Base-by-base conservation (phyloP, 1,140 invertebrate genomes). In the Heterodera carotae region DNA sequence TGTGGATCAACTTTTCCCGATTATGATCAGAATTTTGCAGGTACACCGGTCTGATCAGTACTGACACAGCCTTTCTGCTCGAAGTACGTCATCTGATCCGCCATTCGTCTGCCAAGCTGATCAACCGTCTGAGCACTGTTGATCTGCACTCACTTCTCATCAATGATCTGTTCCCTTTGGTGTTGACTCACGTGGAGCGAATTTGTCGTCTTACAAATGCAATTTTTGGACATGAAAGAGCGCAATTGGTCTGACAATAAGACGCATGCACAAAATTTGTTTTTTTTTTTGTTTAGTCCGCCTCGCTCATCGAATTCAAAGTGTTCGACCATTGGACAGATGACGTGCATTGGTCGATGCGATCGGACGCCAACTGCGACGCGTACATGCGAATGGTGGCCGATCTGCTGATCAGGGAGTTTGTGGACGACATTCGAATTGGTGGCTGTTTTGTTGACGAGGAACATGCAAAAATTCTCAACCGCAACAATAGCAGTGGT, bases 11-110 rank as follows among this genome's bases (percentile, higher is more conserved):
- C n/a, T n/a, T n/a, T n/a, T n/a, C n/a, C n/a, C n/a, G n/a, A n/a
- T n/a, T n/a, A n/a, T n/a, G n/a, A n/a, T n/a, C n/a, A n/a, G n/a
- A 43, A 43, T 12, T 12, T 25, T 48, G 5, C 15, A 78, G 77
- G 77, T 82, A 82, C 60, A 82, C 70, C 60, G 67, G 36, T 2
- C 72, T 79, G 59, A 83, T 83, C 33, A 83, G 80, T 53, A 77
- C 66, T 22, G 82, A 83, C 59, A 75, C 77, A n/a, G 53, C 83
- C 10, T 83, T 83, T 53, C 27, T 85, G 12, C 36, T 79, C 10
- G 82, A 83, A 75, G 80, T 82, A 6, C 66, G 76, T 27, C 84
- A 83, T 73, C 75, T 84, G 60, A 83, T 83, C 67, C 76, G 70
- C 25, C 70, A 82, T 70, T 82, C 72, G 25, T 71, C 83, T 25